Evolutionary conservation across 2,888 invertebrate species (phyloP).

Genomic region (Hirudinaria manillensis): DNA sequence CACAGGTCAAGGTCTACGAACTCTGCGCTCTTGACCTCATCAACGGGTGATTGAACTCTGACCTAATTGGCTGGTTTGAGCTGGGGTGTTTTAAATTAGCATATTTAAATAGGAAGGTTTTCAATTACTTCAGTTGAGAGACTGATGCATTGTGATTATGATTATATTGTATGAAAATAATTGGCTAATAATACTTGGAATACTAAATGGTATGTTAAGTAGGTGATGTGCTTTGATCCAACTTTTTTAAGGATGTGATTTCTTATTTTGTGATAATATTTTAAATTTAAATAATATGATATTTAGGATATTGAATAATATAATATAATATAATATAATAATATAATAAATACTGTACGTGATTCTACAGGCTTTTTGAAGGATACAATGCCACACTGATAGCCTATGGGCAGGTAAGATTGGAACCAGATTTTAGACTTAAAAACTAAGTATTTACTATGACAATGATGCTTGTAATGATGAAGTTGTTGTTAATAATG

Average conservation of each 20-base stretch:
- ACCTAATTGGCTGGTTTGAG: background rate
- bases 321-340: background rate
- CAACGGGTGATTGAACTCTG: slow-evolving; percentile 62
- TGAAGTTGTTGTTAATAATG: background rate
- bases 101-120: too few species aligned
- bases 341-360: background rate
- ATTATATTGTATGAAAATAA: too few species aligned
- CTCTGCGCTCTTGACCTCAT: slow-evolving; percentile 77
- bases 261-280: too few species aligned
- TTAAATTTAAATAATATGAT: too few species aligned
- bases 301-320: too few species aligned
- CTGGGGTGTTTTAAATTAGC: too few species aligned
- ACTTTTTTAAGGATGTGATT: too few species aligned
- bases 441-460: background rate
- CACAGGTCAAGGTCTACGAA: slow-evolving; percentile 73
- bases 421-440: too few species aligned
- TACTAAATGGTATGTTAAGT: background rate
- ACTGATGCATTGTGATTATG: too few species aligned
- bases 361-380: slow-evolving; percentile 65
- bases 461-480: background rate
- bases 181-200: too few species aligned
- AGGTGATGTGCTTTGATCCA: too few species aligned
- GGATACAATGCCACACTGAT: slow-evolving; percentile 96
- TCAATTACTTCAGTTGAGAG: too few species aligned
- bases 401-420: slow-evolving; percentile 80